Base-by-base conservation (phyloP, 2,888 invertebrate genomes). In the Cantharis lateralis region DNA sequence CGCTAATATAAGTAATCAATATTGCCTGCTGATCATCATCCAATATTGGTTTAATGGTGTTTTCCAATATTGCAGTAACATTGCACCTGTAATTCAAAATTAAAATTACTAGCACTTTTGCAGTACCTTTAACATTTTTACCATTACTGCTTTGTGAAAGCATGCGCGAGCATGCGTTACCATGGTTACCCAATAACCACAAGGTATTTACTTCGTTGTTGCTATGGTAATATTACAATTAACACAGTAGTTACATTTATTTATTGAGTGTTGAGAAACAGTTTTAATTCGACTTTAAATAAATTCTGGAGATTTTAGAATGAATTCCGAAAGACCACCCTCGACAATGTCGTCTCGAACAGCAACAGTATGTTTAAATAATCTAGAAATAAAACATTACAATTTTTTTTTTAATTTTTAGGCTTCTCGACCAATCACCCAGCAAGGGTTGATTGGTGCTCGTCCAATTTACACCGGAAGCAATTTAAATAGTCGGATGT, bases 341-440 rank as follows among this genome's bases (percentile, higher is more conserved):
- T 71, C 75, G 0, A 71, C 62, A 16, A 32, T 61, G 16, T 71
- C 75, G 9, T 75, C 71, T 66, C 62, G 75, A 24, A 26, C 68
- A 32, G 62, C 28, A 26, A 71, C 66, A 62, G 75, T 75, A 71
- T 15, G 70, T 18, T 15, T 10, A 62, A 20, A n/a, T 10, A 28
- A 28, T 2, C 26, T 2, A 3, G 5, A 24, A 3, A 18, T 2
- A 18, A 18, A 18, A 18, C 18, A 2, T 18, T 2, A 18, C 18
- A 1, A 24, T 1, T 24, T 24, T 24, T 9, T 24, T 24, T 9
- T 24, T 24, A 24, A 24, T 9, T 9, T 24, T 24, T 68, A 15
- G 24, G 66, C 64, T 20, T 68, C 83, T 9, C 79, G 84, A 70
- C 84, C 84, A 13, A 81, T 84, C 62, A 84, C 83, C 20, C 84